phyloP scores from a whole-genome alignment of 2,113 vertebrate species.

The Delphinapterus leucas region DNA sequence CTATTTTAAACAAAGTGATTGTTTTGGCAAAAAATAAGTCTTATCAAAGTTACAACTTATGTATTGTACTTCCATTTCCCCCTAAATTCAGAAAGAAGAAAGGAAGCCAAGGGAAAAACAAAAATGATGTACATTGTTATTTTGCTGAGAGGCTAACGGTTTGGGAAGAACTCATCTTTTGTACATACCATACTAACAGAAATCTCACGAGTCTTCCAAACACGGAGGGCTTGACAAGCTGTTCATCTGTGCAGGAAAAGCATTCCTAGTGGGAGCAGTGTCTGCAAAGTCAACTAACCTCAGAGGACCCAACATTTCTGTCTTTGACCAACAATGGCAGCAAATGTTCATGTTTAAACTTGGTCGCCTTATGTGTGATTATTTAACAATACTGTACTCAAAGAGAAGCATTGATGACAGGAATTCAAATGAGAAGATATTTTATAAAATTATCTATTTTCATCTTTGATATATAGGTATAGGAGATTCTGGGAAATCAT shows the following conservation, averaged over 20 bases:
- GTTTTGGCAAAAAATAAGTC: neutral
- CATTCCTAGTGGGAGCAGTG: neutral
- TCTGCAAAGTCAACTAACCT: neutral
- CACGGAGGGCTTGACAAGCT: conserved; percentile 46
- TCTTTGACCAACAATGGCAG: conserved; percentile 12
- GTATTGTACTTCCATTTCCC: neutral
- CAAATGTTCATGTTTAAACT: neutral
- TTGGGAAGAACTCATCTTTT: conserved; percentile 54
- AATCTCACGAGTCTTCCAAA: conserved; percentile 30
- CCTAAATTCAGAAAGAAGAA: neutral
- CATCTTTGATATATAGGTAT: neutral
- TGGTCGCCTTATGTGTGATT: neutral
- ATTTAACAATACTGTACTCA: neutral
- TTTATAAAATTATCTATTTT: neutral
- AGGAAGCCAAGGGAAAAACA: neutral
- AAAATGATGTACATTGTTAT: conserved; percentile 41
- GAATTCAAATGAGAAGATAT: neutral
- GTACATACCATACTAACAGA: neutral
- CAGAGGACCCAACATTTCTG: neutral
- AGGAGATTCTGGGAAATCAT: neutral
- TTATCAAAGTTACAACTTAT: neutral
- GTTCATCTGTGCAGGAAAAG: conserved; percentile 23
- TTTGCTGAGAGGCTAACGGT: conserved; percentile 12
- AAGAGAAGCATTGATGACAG: neutral
- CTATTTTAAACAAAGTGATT: neutral